phyloP scores from a whole-genome alignment of 2,888 invertebrate genomes.

The Heliconius cydno region DNA sequence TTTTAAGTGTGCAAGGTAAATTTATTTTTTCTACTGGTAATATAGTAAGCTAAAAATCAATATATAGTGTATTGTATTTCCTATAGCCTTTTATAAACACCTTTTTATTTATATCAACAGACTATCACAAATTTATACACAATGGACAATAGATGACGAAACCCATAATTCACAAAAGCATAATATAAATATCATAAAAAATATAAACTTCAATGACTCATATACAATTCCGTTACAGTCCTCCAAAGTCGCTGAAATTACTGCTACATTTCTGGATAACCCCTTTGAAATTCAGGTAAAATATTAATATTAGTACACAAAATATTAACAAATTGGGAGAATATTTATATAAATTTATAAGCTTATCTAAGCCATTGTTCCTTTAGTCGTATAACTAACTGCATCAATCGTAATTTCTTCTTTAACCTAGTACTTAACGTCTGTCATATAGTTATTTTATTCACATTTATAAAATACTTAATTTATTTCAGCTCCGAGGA shows the following conservation, averaged over 20 bases:
- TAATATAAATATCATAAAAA: constrained; percentile 39
- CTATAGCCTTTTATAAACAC: background rate
- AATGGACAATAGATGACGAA: constrained; percentile 54
- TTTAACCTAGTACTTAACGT: no score
- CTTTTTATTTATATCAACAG: constrained; percentile 51
- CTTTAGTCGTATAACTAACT: no score
- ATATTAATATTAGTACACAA: background rate
- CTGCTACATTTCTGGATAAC: constrained; percentile 42
- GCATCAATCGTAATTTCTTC: no score
- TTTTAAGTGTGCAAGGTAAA: constrained; percentile 61
- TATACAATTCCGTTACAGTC: constrained; percentile 44
- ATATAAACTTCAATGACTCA: constrained; percentile 46
- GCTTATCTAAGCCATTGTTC: no score
- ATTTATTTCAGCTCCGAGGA: constrained; percentile 63
- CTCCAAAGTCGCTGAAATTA: constrained; percentile 32
- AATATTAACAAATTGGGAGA: no score
- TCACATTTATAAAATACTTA: background rate
- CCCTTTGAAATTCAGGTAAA: constrained; percentile 46
- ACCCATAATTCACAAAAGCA: constrained; percentile 44
- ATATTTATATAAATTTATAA: no score
- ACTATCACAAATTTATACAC: constrained; percentile 63
- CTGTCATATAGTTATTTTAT: background rate
- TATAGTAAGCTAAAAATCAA: no score
- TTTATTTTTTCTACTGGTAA: background rate
- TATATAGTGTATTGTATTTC: no score